These are phyloP conservation scores for Halisarca cf. caerulea DNA, from an alignment of 37 sponge, comb jelly and placozoan species.

Conservation along the genomic window DNA sequence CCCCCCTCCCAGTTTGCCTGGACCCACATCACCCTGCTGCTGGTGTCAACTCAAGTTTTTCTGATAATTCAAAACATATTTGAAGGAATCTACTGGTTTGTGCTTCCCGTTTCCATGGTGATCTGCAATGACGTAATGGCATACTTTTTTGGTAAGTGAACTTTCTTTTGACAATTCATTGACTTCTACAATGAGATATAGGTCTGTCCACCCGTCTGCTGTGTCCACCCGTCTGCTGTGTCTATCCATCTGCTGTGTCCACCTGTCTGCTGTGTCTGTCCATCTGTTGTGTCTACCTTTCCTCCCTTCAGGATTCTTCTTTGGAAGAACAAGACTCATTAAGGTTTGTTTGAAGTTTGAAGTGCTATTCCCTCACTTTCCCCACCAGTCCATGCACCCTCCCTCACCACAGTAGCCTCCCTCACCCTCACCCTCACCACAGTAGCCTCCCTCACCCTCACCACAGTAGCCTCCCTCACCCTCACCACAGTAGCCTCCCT, in stretches of 20 bases:
- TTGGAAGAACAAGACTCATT: constrained; percentile 91
- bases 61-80: constrained; percentile 88
- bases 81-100: constrained; percentile 88
- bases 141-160: constrained; percentile 83
- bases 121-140: constrained; percentile 99
- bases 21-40: constrained; percentile 93
- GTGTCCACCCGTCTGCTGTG: too few relatives aligned
- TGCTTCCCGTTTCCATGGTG: constrained; percentile 91
- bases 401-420: too few relatives aligned
- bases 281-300: too few relatives aligned
- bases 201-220: too few relatives aligned
- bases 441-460: too few relatives aligned
- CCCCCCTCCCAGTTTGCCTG: constrained; percentile 78
- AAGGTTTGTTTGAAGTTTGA: constrained; percentile 39
- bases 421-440: too few relatives aligned
- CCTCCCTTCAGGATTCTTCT: constrained; percentile 79
- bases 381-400: neutral
- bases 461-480: too few relatives aligned
- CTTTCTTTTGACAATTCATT: neutral
- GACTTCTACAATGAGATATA: too few relatives aligned
- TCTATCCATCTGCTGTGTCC: too few relatives aligned
- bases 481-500: too few relatives aligned
- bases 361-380: neutral
- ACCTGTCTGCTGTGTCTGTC: too few relatives aligned
- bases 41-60: constrained; percentile 76